Evolutionary conservation across 2,797 vertebrate species (phyloP).

Genomic region (Acrossocheilus fasciatus): DNA sequence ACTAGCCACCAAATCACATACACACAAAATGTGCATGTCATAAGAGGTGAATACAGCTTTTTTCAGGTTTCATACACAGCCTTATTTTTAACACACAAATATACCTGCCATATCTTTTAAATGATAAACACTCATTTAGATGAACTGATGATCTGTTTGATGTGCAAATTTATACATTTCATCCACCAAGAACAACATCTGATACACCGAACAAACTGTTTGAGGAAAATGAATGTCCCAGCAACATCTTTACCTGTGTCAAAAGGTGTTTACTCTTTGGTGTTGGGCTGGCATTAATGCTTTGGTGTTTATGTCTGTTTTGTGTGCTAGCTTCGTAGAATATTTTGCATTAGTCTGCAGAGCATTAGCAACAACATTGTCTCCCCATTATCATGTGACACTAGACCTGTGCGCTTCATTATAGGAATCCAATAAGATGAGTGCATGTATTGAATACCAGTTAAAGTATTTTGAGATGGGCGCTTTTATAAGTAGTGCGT

Average conservation of each 20-base stretch:
- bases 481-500: slow-evolving; percentile 11
- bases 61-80: not conserved
- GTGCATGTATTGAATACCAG: slow-evolving; percentile 31
- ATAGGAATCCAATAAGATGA: slow-evolving; percentile 7
- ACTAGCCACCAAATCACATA: not conserved
- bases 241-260: not conserved
- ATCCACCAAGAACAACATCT: not conserved
- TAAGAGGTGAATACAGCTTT: not conserved
- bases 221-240: not conserved
- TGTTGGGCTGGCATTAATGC: slow-evolving; percentile 23
- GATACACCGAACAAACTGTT: not conserved
- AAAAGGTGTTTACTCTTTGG: not conserved
- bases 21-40: not conserved
- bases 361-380: slow-evolving; percentile 9
- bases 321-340: slow-evolving; percentile 51
- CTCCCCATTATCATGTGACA: slow-evolving; percentile 14
- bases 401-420: slow-evolving; percentile 15
- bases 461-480: slow-evolving; percentile 18
- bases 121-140: not conserved
- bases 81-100: slow-evolving; percentile 60
- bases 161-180: not conserved
- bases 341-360: slow-evolving; percentile 42
- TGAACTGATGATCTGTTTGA: not conserved
- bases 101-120: slow-evolving; percentile 40
- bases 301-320: slow-evolving; percentile 25